Base-by-base conservation (phyloP, 92 coral and sea anemone genomes). In the Actinernus sp. region DNA sequence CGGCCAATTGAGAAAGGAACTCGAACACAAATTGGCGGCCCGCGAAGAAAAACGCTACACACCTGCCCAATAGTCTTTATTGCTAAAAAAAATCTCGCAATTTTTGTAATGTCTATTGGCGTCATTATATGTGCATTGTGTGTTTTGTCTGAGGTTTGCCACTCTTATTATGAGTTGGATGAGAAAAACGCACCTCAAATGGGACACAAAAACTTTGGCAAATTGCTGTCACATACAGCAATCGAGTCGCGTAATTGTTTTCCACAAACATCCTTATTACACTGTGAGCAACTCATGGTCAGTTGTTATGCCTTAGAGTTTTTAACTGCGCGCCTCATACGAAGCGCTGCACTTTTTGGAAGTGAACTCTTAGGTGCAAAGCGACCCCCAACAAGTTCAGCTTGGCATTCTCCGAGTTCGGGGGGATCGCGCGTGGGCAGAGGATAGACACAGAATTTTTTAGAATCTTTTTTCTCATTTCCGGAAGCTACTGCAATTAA, bases 401-500 rank as follows among this genome's bases (percentile, higher is more conserved):
- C n/a, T n/a, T n/a, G n/a, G n/a, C n/a, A n/a, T n/a, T n/a, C n/a
- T n/a, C n/a, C n/a, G n/a, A n/a, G n/a, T n/a, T n/a, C n/a, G n/a
- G n/a, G n/a, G n/a, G n/a, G n/a, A n/a, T n/a, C 91, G 96, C 72
- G 89, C 92, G 97, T 86, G 97, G 89, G 97, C 60, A 40, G 71
- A 34, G 49, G 50, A 46, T 37, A 46, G 78, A 75, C 74, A 85
- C 71, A 61, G 88, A 74, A 69, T 78, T 90, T 88, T 89, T 76
- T 77, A 81, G 92, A 90, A 65, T 78, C 87, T 73, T 71, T 60
- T 81, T 95, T 91, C 97, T 95, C 99, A 95, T 95, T 95, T 95
- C 99, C 99, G 99, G 99, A 89, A 83, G 71, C 88, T 76, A 78
- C 85, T 70, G 94, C 97, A 87, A 91, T 91, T 95, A 91, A 95